A percentile compares a stretch with the other conserved stretches of the same genome.
Conservation (phyloP, 2,113 vertebrate genomes). For the Pipra filicauda region DNA sequence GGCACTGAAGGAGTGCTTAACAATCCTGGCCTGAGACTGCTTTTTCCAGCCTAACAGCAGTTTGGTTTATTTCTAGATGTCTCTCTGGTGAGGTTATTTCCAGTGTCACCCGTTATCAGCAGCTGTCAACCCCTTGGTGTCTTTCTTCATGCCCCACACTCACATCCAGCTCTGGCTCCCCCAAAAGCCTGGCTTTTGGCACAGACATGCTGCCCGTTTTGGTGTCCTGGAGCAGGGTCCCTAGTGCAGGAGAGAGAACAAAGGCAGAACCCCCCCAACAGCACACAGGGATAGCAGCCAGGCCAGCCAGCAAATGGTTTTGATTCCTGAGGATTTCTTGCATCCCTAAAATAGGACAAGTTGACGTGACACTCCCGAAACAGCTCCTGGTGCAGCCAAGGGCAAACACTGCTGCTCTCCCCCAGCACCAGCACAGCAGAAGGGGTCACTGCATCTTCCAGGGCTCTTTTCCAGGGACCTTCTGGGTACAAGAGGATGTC, state of each 20-base stretch:
- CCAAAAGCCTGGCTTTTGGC: background rate
- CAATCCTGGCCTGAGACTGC: background rate
- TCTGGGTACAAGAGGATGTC: background rate
- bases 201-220: background rate
- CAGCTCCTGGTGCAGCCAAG: background rate
- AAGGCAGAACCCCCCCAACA: background rate
- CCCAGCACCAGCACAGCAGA: background rate
- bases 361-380: background rate
- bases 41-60: background rate
- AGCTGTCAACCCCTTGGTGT: fast-evolving
- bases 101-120: background rate
- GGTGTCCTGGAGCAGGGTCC: background rate
- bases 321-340: slow-evolving; percentile 31
- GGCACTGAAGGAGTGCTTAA: background rate
- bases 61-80: background rate
- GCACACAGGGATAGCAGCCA: background rate
- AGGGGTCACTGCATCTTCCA: background rate
- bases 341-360: slow-evolving; percentile 36
- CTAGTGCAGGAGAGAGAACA: background rate
- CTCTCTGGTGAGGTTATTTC: background rate
- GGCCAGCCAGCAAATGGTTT: background rate
- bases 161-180: background rate
- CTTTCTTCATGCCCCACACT: background rate
- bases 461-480: background rate
- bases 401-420: background rate